Percentiles rank a stretch among this genome's conserved stretches.
Conservation (phyloP, 2,113 vertebrate species). For the Meles meles region DNA sequence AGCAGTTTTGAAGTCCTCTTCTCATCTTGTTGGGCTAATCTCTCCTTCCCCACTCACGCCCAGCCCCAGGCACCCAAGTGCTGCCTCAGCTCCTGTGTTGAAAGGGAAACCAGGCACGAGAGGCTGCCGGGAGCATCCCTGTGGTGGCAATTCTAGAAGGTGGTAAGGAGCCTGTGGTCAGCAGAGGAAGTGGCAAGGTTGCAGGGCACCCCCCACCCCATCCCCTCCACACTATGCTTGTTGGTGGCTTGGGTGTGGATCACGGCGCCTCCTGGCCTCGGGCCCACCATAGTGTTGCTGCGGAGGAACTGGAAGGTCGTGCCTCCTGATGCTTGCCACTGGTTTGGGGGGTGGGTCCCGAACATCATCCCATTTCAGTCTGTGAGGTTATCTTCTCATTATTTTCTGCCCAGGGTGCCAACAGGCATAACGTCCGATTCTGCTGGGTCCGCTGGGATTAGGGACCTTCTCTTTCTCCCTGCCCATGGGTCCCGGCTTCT, state of each 20-base stretch:
- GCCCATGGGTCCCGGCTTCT: background rate
- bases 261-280: fast-evolving
- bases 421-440: fast-evolving
- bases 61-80: background rate
- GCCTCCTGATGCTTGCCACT: background rate
- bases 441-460: background rate
- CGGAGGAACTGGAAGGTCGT: fast-evolving
- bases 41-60: background rate
- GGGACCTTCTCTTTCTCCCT: background rate
- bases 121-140: background rate
- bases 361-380: background rate
- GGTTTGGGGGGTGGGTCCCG: background rate
- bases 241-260: background rate
- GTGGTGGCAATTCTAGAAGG: background rate
- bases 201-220: too few species aligned
- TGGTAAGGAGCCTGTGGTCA: background rate
- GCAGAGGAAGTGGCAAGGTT: background rate
- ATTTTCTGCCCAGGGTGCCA: background rate
- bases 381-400: too few species aligned
- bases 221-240: background rate
- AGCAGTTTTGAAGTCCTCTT: background rate
- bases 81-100: background rate
- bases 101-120: background rate
- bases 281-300: fast-evolving
- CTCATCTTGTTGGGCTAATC: background rate